Evolutionary conservation across 1,140 invertebrate genomes (phyloP), one percentile per base, ranked within the genome.

Genomic region (Mercenaria mercenaria): DNA sequence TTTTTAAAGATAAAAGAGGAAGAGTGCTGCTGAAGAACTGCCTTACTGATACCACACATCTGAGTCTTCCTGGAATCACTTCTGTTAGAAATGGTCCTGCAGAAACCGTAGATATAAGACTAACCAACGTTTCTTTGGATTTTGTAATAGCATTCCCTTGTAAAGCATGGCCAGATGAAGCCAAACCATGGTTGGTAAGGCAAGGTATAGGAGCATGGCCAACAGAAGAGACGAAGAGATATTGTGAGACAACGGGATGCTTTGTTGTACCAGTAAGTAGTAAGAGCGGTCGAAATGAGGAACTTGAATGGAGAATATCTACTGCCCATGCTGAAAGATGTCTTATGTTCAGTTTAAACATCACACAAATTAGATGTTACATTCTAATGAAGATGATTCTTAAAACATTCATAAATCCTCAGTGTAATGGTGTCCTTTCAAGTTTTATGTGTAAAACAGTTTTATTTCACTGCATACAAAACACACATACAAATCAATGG

Each of bases 361-460:
- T 76, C 18, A 50, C 41, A 1, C 72, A 76, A 29, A n/a, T 76
- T n/a, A 76, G 41, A 26, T 26, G 18, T 76, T 50, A 50, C 41
- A 26, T 76, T 3, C 6, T 76, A 26, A 47, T 76, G 41, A 76
- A 76, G 47, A 41, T 76, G 41, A 47, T 76, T 41, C 41, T 76
- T 0, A 76, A 76, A 47, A 3, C 11, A 50, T n/a, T 23, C 39
- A 47, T 29, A 8, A 18, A 13, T 29, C 74, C 26, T 50, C 0
- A 15, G 4, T 47, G 1, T 50, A 6, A 52, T 32, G 43, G 50
- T 77, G 74, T 20, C 11, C 8, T 77, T 50, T 77, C 74, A 26
- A 76, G 72, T 76, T 76, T 41, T 26, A 50, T 76, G 41, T 76
- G 72, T 76, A 76, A 76, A 76, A 77, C 6, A 32, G 41, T 50